Base-by-base conservation (phyloP, 1,140 invertebrate species). In the Musca domestica region DNA sequence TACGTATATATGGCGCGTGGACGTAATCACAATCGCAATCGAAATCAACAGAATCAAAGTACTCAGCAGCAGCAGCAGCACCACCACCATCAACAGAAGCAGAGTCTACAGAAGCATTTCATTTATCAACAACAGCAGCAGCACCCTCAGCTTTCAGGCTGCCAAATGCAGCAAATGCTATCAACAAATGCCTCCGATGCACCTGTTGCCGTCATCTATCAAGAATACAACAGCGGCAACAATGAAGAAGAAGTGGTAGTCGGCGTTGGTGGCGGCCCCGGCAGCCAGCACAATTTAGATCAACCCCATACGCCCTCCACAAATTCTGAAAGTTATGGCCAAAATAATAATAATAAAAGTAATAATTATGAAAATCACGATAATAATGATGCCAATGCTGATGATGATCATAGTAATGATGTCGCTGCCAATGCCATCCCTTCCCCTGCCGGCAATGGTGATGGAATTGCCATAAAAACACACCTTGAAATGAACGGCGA, bases 401-500 rank as follows among this genome's bases (percentile, higher is more conserved):
- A 64, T 46, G 30, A 47, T 23, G n/a, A 27, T 19, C 15, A n/a
- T 30, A 54, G 54, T 52, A 23, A 52, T 22, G 20, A 17, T 46
- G 14, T 41, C n/a, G 25, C 46, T 48, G 19, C 58, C 63, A 64
- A 34, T 52, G 3, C 19, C 46, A 66, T 51, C 30, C 48, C 10
- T 27, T 51, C 10, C 46, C 23, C 22, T 12, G 23, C 46, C 14
- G 3, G n/a, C 9, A 52, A 25, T 64, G 22, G 19, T 23, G 25
- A 22, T 49, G 27, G 9, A 64, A 58, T 61, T 63, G 61, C 41
- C 22, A 34, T 30, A 23, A 64, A 41, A 54, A 69, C 71, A 77
- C 77, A 80, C 77, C 77, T 80, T 80, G 77, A 80, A 73, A 76
- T 72, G 77, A 80, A 75, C 77, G 75, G 74, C 77, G 77, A 80